Base-by-base conservation (phyloP, 2,113 vertebrate species). In the Recurvirostra avosetta region DNA sequence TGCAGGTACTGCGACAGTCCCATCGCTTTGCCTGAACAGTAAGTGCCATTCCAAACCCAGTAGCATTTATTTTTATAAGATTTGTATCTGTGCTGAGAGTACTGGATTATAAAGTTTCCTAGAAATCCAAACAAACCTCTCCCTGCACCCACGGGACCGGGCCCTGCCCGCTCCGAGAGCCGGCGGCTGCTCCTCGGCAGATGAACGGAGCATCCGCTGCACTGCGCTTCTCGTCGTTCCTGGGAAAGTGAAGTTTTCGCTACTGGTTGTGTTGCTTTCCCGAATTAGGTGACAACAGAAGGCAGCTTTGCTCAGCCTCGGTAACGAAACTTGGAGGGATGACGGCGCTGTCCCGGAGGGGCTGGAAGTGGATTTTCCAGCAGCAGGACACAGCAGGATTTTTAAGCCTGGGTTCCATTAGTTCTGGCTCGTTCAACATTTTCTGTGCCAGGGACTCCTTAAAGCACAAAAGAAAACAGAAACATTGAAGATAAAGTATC, bases 311-410 rank as follows among this genome's bases (percentile, higher is more conserved):
- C 90, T 86, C 47, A 94, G 50, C 55, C 38, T 43, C 17, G 1
- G 22, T 3, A 34, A 16, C 1, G 5, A 14, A 16, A 50, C 55
- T 8, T 55, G 49, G 49, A 82, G 63, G 40, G 32, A 25, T 27
- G 40, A 30, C 15, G 10, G 52, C 0, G 0, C 59, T 56, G 5
- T 29, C 86, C 86, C 67, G 4, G 55, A 50, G 53, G 83, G 72
- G 63, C 86, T 95, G 91, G 58, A 52, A 79, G 72, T 53, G 38
- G 50, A 26, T 77, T 94, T 95, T 91, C 78, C 91, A 86, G 83
- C 75, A 86, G 88, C 75, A 86, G 86, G 72, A 80, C 78, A 68
- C 78, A 55, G 86, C 86, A 85, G 90, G 70, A 41, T 56, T 92
- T 84, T 70, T 36, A 61, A 89, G 63, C 59, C 72, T 83, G 91